These are phyloP conservation scores for Ceyx cyanopectus DNA, from an alignment of 2,113 vertebrate species.

Conservation along the genomic window DNA sequence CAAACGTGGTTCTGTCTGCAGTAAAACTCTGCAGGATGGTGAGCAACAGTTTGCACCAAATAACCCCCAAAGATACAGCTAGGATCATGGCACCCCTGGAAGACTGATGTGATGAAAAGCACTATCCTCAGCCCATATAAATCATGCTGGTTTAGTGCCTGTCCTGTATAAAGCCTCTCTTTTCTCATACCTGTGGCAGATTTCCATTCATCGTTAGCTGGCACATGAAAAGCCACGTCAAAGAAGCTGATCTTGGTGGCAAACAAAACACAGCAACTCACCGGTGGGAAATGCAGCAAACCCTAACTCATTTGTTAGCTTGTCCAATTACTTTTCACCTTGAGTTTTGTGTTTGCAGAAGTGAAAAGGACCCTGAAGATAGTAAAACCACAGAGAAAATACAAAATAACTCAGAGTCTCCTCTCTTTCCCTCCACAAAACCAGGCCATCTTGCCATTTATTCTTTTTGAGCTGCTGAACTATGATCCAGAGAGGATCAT, in stretches of 20 bases:
- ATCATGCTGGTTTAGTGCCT: slow-evolving; percentile 56
- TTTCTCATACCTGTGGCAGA: slow-evolving; percentile 70
- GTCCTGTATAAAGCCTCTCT: slow-evolving; percentile 65
- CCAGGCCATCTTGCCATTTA: neutral
- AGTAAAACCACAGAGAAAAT: slow-evolving; percentile 23
- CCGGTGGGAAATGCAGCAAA: slow-evolving; percentile 52
- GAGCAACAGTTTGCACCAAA: neutral
- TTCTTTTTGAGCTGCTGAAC: neutral
- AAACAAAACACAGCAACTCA: slow-evolving; percentile 29
- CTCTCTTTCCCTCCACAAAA: neutral
- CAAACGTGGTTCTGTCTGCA: neutral
- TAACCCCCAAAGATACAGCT: neutral
- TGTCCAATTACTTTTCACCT: slow-evolving; percentile 76
- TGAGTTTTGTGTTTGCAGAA: slow-evolving; percentile 66
- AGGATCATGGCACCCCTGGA: neutral
- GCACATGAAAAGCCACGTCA: slow-evolving; percentile 62
- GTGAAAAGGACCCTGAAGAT: slow-evolving; percentile 59
- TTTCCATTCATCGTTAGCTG: slow-evolving; percentile 62
- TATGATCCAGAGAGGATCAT: neutral
- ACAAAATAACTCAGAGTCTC: neutral
- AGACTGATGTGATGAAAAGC: slow-evolving; percentile 36
- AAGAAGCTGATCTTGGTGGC: slow-evolving; percentile 49
- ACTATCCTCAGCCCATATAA: slow-evolving; percentile 52
- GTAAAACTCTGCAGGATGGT: neutral
- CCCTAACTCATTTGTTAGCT: slow-evolving; percentile 71